Percentiles rank a stretch among this genome's conserved stretches.
Conservation (phyloP, 1,140 invertebrate genomes). For the Nomia melanderi region DNA sequence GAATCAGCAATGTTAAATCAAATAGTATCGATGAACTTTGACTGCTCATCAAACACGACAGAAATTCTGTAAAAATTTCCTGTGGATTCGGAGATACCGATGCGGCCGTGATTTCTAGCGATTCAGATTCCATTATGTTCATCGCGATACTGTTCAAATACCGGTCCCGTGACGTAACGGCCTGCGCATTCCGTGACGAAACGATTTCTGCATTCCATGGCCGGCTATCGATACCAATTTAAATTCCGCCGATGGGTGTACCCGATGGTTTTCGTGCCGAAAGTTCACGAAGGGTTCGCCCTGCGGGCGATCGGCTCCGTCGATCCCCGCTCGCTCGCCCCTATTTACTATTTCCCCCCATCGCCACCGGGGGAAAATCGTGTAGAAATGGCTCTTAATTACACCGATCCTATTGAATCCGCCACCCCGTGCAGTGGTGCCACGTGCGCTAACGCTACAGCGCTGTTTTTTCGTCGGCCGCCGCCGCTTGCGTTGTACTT, state of each 20-base stretch:
- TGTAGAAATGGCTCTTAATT: conserved; percentile 82
- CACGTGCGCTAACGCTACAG: conserved; percentile 70
- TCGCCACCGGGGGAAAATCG: conserved; percentile 73
- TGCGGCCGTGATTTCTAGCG: not conserved
- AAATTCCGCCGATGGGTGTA: conserved; percentile 66
- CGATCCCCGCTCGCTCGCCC: conserved; percentile 61
- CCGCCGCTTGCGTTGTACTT: conserved; percentile 24
- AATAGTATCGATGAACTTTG: too few relatives aligned
- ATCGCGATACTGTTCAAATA: not conserved
- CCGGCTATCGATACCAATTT: conserved; percentile 68
- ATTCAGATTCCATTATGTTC: conserved; percentile 3
- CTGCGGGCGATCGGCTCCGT: conserved; percentile 17
- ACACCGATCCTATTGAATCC: conserved; percentile 80
- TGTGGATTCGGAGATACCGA: not conserved
- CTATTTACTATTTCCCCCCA: conserved; percentile 74
- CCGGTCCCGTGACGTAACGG: conserved; percentile 27
- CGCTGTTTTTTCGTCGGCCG: conserved; percentile 65
- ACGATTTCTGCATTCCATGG: conserved; percentile 61
- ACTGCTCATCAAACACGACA: too few relatives aligned
- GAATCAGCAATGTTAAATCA: too few relatives aligned
- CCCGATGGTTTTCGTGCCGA: conserved; percentile 18
- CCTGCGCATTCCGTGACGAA: conserved; percentile 56
- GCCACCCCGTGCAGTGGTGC: conserved; percentile 62
- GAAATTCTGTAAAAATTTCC: too few relatives aligned
- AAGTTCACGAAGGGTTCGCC: conserved; percentile 47